Conservation (phyloP, 2,888 invertebrate species). For the Trichacis sp. region DNA sequence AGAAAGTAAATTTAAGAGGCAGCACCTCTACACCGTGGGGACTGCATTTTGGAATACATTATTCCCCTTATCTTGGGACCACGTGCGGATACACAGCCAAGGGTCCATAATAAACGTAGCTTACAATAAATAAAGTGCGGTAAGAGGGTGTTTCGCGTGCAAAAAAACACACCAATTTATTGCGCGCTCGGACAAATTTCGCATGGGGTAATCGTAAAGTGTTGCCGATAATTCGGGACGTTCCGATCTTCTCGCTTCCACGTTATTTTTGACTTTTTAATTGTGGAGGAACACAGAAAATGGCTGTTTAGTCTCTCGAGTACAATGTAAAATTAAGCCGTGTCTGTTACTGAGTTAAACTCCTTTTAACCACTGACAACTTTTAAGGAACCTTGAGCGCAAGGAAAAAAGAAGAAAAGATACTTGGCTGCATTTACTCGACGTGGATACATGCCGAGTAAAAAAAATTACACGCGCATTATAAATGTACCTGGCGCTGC, state of each 20-base stretch:
- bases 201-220: conserved; percentile 2
- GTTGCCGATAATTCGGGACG: background rate
- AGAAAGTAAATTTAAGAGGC: conserved; percentile 28
- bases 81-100: conserved; percentile 13
- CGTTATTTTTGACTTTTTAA: no score
- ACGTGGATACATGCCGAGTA: background rate
- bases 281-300: no score
- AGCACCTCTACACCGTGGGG: conserved; percentile 11
- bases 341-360: background rate
- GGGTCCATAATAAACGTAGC: conserved; percentile 16
- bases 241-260: no score
- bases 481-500: background rate
- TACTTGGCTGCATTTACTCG: background rate
- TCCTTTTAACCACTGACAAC: background rate
- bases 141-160: background rate
- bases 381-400: background rate
- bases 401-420: background rate
- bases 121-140: conserved; percentile 19
- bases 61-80: conserved; percentile 20
- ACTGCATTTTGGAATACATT: conserved; percentile 25
- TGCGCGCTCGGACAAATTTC: conserved; percentile 1
- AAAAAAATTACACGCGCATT: background rate
- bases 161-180: conserved; percentile 5
- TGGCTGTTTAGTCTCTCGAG: no score
- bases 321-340: conserved; percentile 1